Evolutionary conservation across 2,888 invertebrate species (phyloP).

Genomic region (Agonopterix alstromeriana): DNA sequence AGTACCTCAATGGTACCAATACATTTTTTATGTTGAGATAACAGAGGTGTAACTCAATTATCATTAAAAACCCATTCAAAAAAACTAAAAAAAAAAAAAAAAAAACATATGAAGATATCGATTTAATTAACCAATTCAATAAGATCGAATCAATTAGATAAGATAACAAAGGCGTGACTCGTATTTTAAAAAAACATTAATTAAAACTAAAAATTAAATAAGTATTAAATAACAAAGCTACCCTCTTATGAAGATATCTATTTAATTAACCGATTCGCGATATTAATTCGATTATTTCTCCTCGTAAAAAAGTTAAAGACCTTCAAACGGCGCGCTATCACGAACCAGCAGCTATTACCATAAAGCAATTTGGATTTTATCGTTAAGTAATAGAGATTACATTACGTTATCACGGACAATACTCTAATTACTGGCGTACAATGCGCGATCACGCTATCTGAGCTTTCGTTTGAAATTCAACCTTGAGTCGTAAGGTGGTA

Average conservation of each 20-base stretch:
- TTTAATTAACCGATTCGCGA: conserved; percentile 71
- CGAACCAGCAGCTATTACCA: conserved; percentile 39
- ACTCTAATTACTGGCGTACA: conserved; percentile 49
- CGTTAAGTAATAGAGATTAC: conserved; percentile 62
- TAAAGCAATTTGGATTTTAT: conserved; percentile 70
- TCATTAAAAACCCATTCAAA: no score
- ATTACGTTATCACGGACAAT: conserved; percentile 55
- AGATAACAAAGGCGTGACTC: no score
- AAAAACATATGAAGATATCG: no score
- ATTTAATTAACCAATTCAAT: no score
- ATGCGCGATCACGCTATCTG: conserved; percentile 1
- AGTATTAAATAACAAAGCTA: conserved; percentile 19
- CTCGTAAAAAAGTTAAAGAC: conserved; percentile 64
- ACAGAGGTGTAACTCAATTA: no score
- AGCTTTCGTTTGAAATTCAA: not conserved
- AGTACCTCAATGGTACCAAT: no score
- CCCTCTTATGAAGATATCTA: conserved; percentile 48
- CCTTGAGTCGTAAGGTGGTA: no score
- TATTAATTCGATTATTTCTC: conserved; percentile 71
- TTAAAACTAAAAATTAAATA: not conserved
- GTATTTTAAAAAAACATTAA: not conserved
- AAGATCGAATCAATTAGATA: no score
- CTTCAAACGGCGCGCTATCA: conserved; percentile 51
- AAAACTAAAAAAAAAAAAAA: no score
- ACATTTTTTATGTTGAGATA: no score